phyloP scores from a whole-genome alignment of 2,888 invertebrate genomes.

The Pachymerium ferrugineum region DNA sequence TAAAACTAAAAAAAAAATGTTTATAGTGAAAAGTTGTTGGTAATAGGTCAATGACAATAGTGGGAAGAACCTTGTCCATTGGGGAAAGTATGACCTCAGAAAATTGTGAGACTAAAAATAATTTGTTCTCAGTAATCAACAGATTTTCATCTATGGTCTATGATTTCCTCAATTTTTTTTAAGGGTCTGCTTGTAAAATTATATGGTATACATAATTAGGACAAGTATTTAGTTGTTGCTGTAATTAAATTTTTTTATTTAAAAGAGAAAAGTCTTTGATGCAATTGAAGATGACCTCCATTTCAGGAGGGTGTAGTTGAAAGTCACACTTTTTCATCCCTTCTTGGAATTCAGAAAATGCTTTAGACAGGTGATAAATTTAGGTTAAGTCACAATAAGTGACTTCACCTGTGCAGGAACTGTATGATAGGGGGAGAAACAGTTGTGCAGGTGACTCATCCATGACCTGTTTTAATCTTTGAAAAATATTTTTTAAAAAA shows the following conservation, averaged over 20 bases:
- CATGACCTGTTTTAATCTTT: not conserved
- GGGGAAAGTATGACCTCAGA: not conserved
- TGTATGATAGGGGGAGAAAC: not conserved
- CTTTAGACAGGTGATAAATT: too few relatives aligned
- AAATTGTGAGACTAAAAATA: not conserved
- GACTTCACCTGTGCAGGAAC: not conserved
- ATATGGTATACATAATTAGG: too few relatives aligned
- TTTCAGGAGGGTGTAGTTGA: too few relatives aligned
- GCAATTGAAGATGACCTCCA: too few relatives aligned
- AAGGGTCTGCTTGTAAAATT: too few relatives aligned
- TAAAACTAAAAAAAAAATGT: not conserved
- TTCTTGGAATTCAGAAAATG: too few relatives aligned
- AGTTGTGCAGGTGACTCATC: not conserved
- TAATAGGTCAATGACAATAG: constrained; percentile 10
- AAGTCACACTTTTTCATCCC: too few relatives aligned
- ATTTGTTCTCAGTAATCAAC: not conserved
- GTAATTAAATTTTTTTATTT: not conserved
- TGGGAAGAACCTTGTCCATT: not conserved
- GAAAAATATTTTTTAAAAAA: too few relatives aligned
- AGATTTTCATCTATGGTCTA: not conserved
- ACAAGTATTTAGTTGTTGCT: too few relatives aligned
- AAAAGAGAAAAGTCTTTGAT: not conserved
- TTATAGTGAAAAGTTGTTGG: not conserved
- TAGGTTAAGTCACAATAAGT: not conserved
- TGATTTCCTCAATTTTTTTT: constrained; percentile 1